phyloP scores from a whole-genome alignment of 2,113 vertebrate genomes.

The Columba janthina region DNA sequence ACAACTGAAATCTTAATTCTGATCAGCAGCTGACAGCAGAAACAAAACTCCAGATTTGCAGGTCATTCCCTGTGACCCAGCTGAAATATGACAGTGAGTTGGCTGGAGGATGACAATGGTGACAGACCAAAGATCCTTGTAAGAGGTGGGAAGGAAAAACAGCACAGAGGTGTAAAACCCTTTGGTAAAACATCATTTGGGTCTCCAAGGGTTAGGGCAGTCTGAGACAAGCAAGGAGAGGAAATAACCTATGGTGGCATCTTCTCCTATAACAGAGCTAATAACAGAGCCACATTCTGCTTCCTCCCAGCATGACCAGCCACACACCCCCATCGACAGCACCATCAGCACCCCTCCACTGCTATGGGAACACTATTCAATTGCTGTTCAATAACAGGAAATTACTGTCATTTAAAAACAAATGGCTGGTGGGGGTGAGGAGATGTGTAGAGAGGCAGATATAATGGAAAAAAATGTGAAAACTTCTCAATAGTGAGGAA shows the following conservation, averaged over 20 bases:
- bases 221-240: not conserved
- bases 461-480: not conserved
- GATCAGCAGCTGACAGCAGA: not conserved
- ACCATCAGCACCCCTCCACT: not conserved
- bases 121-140: not conserved
- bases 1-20: not conserved
- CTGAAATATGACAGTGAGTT: accelerated
- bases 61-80: not conserved
- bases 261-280: not conserved
- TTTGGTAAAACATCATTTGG: not conserved
- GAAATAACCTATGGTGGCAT: not conserved
- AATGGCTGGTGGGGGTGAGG: not conserved
- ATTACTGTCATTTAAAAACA: not conserved
- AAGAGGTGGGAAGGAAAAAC: not conserved
- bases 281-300: not conserved
- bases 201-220: not conserved
- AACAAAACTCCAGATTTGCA: not conserved
- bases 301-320: not conserved
- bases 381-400: not conserved
- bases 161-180: not conserved
- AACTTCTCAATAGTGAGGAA: not conserved
- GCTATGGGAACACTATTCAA: not conserved
- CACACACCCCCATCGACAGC: not conserved
- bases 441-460: not conserved
- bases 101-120: accelerated